Evolutionary conservation across 2,888 invertebrate species (phyloP), one percentile per base, ranked within the genome.

Genomic region (Eupsilia transversa): DNA sequence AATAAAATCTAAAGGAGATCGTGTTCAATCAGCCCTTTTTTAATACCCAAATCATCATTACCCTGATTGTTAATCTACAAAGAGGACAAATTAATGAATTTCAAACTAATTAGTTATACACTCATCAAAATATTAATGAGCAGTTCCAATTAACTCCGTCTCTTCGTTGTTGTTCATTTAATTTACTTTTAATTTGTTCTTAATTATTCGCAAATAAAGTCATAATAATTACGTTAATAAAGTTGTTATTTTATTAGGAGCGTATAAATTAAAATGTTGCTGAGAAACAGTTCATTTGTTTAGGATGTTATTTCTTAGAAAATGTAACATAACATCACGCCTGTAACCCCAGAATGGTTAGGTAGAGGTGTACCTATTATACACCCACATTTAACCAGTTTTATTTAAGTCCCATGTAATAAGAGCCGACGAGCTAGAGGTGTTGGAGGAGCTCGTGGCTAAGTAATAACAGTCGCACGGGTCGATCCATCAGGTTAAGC

Each of bases 111-210:
- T 84, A 75, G 65, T 59, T 57, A 72, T 69, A 72, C 61, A 72
- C 56, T 71, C 61, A 72, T 76, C 67, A 56, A 68, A 74, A 78
- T 74, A 83, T 83, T 83, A 71, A 85, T 76, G 65, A 76, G 69
- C 52, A 46, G 60, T 27, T 60, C 64, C 72, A 85, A 79, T 77
- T 76, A 83, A 54, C 38, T 74, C 33, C 10, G 65, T 63, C 65
- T 49, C 70, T 63, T 49, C 64, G 63, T 72, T 75, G 78, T 71
- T 78, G 80, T 68, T 64, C 60, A 57, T 56, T 77, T 72, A 61
- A 80, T 76, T 83, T 68, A 64, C 70, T 81, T 84, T 84, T 84
- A 82, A 80, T 80, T 78, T 74, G 65, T 78, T 83, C 49, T 67
- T 83, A 80, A 85, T 80, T 80, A 74, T 64, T 52, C 56, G 43